Evolutionary conservation across 2,797 vertebrate genomes (phyloP).

Genomic region (Dendrocincla fuliginosa): DNA sequence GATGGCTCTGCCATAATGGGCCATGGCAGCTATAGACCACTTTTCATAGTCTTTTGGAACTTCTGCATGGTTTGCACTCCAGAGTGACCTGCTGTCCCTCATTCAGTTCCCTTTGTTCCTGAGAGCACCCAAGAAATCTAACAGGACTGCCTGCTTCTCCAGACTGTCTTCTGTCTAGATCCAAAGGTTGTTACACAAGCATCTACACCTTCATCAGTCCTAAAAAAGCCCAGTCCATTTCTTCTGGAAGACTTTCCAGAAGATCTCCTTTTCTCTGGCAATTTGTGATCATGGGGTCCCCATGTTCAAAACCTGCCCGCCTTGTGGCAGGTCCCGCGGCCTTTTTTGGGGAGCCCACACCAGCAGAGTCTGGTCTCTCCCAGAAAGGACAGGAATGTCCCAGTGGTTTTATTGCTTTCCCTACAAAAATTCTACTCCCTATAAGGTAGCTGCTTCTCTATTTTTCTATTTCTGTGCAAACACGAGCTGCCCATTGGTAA

Average conservation of each 20-base stretch:
- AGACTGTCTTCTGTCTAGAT: background rate
- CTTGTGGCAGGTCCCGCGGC: background rate
- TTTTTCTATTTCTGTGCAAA: slow-evolving; percentile 57
- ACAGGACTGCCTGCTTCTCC: background rate
- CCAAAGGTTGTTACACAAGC: background rate
- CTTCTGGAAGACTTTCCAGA: background rate
- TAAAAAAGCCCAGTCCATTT: background rate
- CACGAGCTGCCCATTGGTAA: slow-evolving; percentile 40
- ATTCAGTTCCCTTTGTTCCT: background rate
- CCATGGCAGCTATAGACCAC: background rate
- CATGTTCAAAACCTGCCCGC: background rate
- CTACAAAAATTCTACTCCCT: slow-evolving; percentile 34
- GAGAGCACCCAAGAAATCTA: background rate
- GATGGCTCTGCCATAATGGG: background rate
- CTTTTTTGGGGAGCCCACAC: background rate
- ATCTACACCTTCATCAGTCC: background rate
- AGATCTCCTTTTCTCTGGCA: background rate
- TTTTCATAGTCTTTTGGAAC: background rate
- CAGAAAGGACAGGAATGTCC: background rate
- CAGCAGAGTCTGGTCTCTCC: background rate
- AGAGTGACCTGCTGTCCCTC: background rate
- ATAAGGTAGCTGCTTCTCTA: slow-evolving; percentile 25
- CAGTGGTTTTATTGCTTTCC: background rate
- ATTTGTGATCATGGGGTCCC: accelerated
- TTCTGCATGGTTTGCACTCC: background rate